Conservation (phyloP, 2,797 vertebrate species). For the Gymnoscopelus microlampas region DNA sequence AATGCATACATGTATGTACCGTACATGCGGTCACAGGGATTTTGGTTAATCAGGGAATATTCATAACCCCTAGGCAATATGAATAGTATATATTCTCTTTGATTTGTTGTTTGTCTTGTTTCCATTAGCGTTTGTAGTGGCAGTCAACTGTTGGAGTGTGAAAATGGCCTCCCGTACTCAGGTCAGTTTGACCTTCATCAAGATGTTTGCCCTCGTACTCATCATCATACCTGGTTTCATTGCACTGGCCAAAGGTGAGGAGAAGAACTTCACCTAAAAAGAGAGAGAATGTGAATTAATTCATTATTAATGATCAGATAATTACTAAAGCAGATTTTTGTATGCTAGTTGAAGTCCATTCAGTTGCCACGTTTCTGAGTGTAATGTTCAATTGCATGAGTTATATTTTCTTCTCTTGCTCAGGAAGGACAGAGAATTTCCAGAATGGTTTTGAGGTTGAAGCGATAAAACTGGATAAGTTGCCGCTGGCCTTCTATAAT, state of each 20-base stretch:
- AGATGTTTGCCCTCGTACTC: constrained; percentile 81
- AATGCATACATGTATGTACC: no score
- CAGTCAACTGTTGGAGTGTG: constrained; percentile 86
- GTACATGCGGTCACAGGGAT: no score
- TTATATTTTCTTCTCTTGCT: constrained; percentile 3
- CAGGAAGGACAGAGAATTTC: constrained; percentile 88
- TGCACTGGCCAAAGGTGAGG: constrained; percentile 77
- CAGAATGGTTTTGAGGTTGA: constrained; percentile 84
- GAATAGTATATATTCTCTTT: no score
- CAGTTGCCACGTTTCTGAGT: background rate
- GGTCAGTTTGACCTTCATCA: constrained; percentile 78
- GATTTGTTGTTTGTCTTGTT: background rate
- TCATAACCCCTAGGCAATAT: no score
- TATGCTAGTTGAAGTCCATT: background rate
- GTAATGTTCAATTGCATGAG: background rate
- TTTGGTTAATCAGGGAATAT: no score
- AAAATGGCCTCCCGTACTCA: constrained; percentile 80
- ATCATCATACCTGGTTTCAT: constrained; percentile 84
- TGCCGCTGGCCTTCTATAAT: constrained; percentile 91
- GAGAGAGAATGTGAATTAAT: background rate
- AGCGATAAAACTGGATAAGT: constrained; percentile 75
- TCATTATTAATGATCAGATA: background rate
- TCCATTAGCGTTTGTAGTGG: constrained; percentile 63
- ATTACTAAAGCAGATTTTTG: no score
- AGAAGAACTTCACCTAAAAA: background rate